Evolutionary conservation across 2,888 invertebrate species (phyloP).

Genomic region (Cyclophora punctaria): DNA sequence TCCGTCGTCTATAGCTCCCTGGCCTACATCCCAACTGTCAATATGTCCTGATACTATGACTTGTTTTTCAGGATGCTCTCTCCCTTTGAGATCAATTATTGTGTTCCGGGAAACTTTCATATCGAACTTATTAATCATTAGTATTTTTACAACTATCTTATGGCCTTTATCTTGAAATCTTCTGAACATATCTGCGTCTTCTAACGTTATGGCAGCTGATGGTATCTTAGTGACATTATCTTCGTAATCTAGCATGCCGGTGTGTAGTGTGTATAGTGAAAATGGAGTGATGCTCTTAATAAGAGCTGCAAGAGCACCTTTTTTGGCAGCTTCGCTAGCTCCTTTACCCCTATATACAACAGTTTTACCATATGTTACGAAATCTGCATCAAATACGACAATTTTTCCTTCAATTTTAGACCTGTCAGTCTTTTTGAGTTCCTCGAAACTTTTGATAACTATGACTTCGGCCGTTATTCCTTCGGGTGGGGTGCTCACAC

Average conservation of each 20-base stretch:
- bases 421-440: slow-evolving; percentile 68
- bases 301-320: slow-evolving; percentile 83
- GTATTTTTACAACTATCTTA: slow-evolving; percentile 58
- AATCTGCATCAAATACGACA: slow-evolving; percentile 82
- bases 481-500: slow-evolving; percentile 78
- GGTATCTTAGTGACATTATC: slow-evolving; percentile 78
- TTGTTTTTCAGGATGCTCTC: slow-evolving; percentile 51
- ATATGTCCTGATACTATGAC: slow-evolving; percentile 89
- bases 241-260: slow-evolving; percentile 79
- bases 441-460: slow-evolving; percentile 81
- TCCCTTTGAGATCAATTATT: slow-evolving; percentile 79
- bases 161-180: slow-evolving; percentile 75
- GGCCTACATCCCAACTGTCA: slow-evolving; percentile 93
- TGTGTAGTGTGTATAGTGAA: slow-evolving; percentile 84
- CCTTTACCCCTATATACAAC: slow-evolving; percentile 79
- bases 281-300: slow-evolving; percentile 84
- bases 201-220: slow-evolving; percentile 82
- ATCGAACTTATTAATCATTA: slow-evolving; percentile 77
- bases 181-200: slow-evolving; percentile 82
- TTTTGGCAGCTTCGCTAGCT: slow-evolving; percentile 79
- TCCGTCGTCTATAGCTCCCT: slow-evolving; percentile 93
- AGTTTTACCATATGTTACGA: slow-evolving; percentile 76
- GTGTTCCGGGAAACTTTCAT: slow-evolving; percentile 80
- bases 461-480: slow-evolving; percentile 83
- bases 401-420: slow-evolving; percentile 80